Conservation (phyloP, 2,888 invertebrate genomes). For the Apomyelois bistriatella region DNA sequence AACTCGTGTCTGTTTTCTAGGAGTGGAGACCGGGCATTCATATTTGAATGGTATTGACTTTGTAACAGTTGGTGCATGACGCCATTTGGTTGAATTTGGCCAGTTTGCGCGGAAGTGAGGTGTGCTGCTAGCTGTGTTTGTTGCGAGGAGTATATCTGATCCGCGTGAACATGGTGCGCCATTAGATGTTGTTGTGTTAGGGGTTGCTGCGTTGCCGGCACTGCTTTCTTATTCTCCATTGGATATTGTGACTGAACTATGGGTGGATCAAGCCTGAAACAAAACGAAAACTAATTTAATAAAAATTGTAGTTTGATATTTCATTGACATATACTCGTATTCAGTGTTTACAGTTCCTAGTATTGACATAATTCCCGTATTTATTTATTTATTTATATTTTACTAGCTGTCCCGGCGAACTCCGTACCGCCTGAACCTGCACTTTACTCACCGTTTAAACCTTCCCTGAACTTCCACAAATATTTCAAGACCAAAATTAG, state of each 20-base stretch:
- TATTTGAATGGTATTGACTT: constrained; percentile 70
- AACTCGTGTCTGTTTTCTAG: constrained; percentile 79
- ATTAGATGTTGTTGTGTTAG: constrained; percentile 68
- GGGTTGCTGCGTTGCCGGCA: constrained; percentile 78
- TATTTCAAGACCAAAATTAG: too few species aligned
- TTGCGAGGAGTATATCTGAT: constrained; percentile 72
- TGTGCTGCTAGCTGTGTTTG: constrained; percentile 64
- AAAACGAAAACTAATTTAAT: constrained; percentile 31
- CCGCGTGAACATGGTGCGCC: constrained; percentile 74
- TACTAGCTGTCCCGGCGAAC: too few species aligned
- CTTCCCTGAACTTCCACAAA: too few species aligned
- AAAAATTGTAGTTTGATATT: too few species aligned
- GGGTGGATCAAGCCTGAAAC: constrained; percentile 86
- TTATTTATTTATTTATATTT: too few species aligned
- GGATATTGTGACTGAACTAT: constrained; percentile 79
- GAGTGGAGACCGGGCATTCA: constrained; percentile 72
- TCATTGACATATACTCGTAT: too few species aligned
- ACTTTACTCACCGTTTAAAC: too few species aligned
- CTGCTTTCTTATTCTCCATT: constrained; percentile 84
- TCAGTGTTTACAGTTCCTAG: too few species aligned
- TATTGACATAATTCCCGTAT: too few species aligned
- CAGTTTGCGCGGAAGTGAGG: constrained; percentile 57
- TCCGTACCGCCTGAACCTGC: too few species aligned
- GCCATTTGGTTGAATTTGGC: constrained; percentile 74
- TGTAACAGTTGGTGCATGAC: constrained; percentile 77